These are phyloP conservation scores for Plecturocebus donacophilus DNA, from an alignment of 2,113 vertebrate genomes.

Conservation along the genomic window DNA sequence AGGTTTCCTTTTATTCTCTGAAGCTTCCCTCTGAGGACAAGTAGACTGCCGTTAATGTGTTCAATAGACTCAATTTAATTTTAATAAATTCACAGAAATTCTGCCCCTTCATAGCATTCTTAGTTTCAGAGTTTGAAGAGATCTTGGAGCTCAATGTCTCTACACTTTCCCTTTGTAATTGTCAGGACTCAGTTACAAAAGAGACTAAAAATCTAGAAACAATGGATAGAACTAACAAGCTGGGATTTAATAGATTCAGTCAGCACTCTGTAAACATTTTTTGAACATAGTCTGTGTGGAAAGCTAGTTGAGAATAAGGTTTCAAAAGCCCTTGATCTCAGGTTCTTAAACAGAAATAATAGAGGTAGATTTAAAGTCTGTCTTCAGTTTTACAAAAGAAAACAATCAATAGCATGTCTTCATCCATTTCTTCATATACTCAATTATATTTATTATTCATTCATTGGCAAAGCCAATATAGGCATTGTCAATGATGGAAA, in stretches of 20 bases:
- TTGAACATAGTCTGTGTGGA: background rate
- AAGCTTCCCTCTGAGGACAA: background rate
- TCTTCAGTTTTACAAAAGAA: background rate
- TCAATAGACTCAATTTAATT: background rate
- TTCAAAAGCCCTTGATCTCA: slow-evolving; percentile 21
- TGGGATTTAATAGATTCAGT: background rate
- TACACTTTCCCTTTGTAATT: background rate
- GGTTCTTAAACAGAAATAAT: slow-evolving; percentile 38
- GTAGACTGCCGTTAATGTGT: background rate
- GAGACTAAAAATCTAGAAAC: background rate
- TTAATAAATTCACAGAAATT: slow-evolving; percentile 5
- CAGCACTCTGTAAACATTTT: background rate
- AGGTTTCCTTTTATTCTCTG: background rate
- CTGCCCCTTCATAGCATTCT: background rate
- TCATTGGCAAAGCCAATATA: background rate
- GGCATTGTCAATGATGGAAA: background rate
- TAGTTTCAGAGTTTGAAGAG: slow-evolving; percentile 3
- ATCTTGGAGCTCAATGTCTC: background rate
- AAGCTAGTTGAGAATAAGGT: slow-evolving; percentile 22
- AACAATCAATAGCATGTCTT: background rate
- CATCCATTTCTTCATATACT: background rate
- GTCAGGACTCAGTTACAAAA: background rate
- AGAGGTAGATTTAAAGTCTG: background rate
- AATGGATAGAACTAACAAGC: background rate
- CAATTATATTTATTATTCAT: background rate